A percentile compares a stretch with the other conserved stretches of the same genome.
Conservation (phyloP, 1,140 invertebrate species). For the Neotoxoptera formosana region DNA sequence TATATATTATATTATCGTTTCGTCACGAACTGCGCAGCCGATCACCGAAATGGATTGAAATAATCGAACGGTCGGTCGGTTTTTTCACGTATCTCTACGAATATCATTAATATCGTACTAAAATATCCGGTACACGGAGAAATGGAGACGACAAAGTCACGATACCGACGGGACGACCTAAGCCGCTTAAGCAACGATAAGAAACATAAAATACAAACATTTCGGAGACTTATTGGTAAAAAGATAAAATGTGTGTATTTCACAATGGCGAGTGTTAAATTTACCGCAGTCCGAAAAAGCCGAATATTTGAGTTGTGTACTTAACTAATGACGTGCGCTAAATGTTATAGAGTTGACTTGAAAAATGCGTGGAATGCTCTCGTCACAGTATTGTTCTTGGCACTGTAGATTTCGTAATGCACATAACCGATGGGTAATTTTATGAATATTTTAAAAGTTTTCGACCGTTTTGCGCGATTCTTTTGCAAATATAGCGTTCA, state of each 20-base stretch:
- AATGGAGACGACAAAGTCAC: not conserved
- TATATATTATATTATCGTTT: not conserved
- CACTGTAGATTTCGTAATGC: not conserved
- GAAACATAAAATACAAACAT: not conserved
- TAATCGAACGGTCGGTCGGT: not conserved
- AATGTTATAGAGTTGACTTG: not conserved
- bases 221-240: not conserved
- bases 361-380: not conserved
- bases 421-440: too few relatives aligned
- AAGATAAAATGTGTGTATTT: not conserved
- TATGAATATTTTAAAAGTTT: not conserved
- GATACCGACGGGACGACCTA: not conserved
- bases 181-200: not conserved
- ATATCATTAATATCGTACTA: not conserved
- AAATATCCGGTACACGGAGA: not conserved
- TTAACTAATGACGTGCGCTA: not conserved
- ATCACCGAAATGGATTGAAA: not conserved
- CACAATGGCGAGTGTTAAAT: not conserved
- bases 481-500: not conserved
- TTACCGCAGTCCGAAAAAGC: not conserved
- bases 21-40: not conserved
- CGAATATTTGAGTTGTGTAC: not conserved
- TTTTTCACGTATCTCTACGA: not conserved
- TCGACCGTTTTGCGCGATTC: not conserved
- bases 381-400: not conserved